Conservation (phyloP, 2,113 vertebrate genomes). For the Cavia aperea region DNA sequence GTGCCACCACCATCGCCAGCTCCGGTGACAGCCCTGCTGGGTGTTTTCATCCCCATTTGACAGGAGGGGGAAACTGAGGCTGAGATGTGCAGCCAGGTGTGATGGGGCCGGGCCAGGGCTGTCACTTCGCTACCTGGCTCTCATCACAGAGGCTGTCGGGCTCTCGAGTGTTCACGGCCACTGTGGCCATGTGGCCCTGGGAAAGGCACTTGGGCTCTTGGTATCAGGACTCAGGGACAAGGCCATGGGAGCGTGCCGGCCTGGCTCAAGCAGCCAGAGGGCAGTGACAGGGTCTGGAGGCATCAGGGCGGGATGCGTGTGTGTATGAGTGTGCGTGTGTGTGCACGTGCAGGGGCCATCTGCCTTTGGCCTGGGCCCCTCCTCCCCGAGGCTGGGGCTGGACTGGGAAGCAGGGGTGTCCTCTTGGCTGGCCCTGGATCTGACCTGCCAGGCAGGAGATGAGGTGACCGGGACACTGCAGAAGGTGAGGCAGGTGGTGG, state of each 20-base stretch:
- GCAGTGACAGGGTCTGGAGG: neutral
- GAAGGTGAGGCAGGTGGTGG: neutral
- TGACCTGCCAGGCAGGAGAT: neutral
- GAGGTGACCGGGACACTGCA: neutral
- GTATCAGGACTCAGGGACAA: neutral
- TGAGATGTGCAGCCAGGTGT: neutral
- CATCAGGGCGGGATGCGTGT: neutral
- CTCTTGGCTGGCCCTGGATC: neutral
- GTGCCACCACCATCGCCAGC: fast-evolving
- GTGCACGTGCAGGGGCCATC: no score
- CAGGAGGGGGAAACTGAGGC: neutral
- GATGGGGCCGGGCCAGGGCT: neutral
- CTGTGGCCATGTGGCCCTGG: neutral
- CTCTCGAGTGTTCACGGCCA: neutral
- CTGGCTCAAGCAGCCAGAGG: neutral
- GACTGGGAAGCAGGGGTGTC: neutral
- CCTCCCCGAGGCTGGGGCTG: neutral
- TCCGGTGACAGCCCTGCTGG: neutral
- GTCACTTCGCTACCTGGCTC: neutral
- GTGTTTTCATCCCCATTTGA: neutral
- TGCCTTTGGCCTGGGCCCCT: fast-evolving
- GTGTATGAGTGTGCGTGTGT: no score
- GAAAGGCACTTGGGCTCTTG: neutral
- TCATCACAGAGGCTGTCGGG: fast-evolving
- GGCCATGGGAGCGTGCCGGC: neutral